phyloP scores from a whole-genome alignment of 1,140 invertebrate species.

The Drosophila pachea region DNA sequence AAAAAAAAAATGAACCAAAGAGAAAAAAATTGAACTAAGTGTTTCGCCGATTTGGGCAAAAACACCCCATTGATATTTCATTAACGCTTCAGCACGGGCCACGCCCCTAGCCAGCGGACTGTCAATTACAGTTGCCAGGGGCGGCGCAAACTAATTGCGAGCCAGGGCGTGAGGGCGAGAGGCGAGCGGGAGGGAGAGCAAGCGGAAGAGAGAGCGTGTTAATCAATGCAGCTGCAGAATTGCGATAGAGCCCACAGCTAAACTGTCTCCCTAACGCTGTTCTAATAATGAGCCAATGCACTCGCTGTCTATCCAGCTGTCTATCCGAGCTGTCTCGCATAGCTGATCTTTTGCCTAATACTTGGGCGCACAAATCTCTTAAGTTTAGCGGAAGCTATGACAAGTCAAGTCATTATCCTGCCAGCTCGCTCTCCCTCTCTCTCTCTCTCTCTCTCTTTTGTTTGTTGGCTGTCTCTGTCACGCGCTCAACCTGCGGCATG shows the following conservation, averaged over 20 bases:
- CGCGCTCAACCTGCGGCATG: slow-evolving; percentile 24
- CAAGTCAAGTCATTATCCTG: slow-evolving; percentile 74
- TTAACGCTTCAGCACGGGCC: slow-evolving; percentile 50
- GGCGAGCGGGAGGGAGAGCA: slow-evolving; percentile 11
- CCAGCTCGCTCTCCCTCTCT: slow-evolving; percentile 6
- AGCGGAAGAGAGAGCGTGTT: slow-evolving; percentile 45
- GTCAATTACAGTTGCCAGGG: slow-evolving; percentile 71
- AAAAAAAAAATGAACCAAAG: neutral
- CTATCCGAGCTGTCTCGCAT: slow-evolving; percentile 22
- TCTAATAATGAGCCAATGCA: slow-evolving; percentile 39
- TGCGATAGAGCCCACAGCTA: slow-evolving; percentile 2
- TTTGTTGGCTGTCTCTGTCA: too few relatives aligned
- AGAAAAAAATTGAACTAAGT: slow-evolving; percentile 26
- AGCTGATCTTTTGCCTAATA: slow-evolving; percentile 36
- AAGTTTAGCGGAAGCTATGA: slow-evolving; percentile 72
- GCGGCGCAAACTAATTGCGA: slow-evolving; percentile 57
- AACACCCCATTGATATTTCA: slow-evolving; percentile 65
- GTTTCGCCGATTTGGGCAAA: slow-evolving; percentile 39
- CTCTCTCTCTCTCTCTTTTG: neutral
- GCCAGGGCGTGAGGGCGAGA: slow-evolving; percentile 5
- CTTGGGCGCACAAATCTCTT: slow-evolving; percentile 53
- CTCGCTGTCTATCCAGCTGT: slow-evolving; percentile 40
- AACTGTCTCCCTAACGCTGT: neutral
- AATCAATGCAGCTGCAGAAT: slow-evolving; percentile 50
- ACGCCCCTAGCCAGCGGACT: slow-evolving; percentile 48